These are phyloP conservation scores for Nylanderia fulva DNA, from an alignment of 1,140 invertebrate genomes.

Conservation along the genomic window DNA sequence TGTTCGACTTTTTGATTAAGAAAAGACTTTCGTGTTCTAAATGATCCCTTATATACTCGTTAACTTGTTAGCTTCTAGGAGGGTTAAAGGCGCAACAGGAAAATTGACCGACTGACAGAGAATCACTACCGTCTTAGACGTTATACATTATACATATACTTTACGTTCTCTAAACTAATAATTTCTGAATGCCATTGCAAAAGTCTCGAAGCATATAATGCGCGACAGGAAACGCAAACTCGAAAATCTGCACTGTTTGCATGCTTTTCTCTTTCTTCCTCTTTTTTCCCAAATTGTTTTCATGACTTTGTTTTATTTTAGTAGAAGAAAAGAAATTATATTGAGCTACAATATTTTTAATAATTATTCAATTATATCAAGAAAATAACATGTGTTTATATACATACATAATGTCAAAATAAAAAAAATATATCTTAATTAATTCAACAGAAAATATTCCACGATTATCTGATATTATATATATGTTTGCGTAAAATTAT, in stretches of 20 bases:
- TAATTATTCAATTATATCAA: too few species aligned
- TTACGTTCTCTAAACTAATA: conserved; percentile 5
- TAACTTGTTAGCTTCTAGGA: conserved; percentile 23
- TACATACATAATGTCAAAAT: too few species aligned
- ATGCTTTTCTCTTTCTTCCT: background rate
- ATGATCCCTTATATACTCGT: conserved; percentile 23
- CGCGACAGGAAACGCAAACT: background rate
- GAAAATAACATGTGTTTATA: too few species aligned
- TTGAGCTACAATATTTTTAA: too few species aligned
- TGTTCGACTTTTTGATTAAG: conserved; percentile 8
- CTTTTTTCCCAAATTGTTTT: background rate
- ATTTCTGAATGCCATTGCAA: background rate
- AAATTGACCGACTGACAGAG: conserved; percentile 40
- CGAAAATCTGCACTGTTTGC: background rate
- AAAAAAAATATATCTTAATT: too few species aligned
- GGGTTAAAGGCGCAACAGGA: conserved; percentile 6
- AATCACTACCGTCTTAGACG: conserved; percentile 20
- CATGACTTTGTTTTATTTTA: too few species aligned
- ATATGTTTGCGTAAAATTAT: too few species aligned
- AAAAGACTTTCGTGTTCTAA: conserved; percentile 29
- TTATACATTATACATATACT: too few species aligned
- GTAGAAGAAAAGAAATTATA: too few species aligned
- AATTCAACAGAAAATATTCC: too few species aligned
- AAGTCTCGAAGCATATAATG: background rate
- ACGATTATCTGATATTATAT: too few species aligned